Evolutionary conservation across 2,888 invertebrate genomes (phyloP).

Genomic region (Slavum lentiscoides): DNA sequence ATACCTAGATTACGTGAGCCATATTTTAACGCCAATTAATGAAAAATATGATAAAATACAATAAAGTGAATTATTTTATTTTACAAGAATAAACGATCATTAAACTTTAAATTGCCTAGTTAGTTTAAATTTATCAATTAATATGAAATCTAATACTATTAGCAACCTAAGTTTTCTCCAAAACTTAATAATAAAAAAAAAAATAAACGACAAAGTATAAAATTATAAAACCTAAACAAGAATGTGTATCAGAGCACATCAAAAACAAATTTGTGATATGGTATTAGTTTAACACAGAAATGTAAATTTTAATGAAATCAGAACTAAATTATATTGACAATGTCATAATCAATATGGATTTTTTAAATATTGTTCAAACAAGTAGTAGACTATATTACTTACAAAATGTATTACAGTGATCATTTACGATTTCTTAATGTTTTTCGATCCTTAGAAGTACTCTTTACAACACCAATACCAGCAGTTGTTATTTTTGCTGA

Average conservation of each 20-base stretch:
- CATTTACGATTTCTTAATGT: slow-evolving; percentile 42
- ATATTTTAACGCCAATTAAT: background rate
- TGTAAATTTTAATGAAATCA: slow-evolving; percentile 26
- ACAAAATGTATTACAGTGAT: slow-evolving; percentile 17
- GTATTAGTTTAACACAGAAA: slow-evolving; percentile 40
- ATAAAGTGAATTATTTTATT: background rate
- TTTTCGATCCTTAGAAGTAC: slow-evolving; percentile 53
- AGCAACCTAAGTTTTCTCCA: slow-evolving; percentile 29
- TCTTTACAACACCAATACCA: slow-evolving; percentile 54
- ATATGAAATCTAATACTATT: slow-evolving; percentile 24
- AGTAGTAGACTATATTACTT: slow-evolving; percentile 46
- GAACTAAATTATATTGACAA: slow-evolving; percentile 19
- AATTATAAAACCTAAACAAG: slow-evolving; percentile 53
- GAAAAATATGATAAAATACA: background rate
- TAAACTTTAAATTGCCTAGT: slow-evolving; percentile 7
- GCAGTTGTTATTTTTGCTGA: slow-evolving; percentile 55
- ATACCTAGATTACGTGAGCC: background rate
- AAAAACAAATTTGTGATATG: slow-evolving; percentile 52
- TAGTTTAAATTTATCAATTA: background rate
- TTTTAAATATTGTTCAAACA: slow-evolving; percentile 49
- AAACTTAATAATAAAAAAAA: slow-evolving; percentile 40
- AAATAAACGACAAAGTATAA: slow-evolving; percentile 41
- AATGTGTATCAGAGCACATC: slow-evolving; percentile 42
- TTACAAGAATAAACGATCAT: slow-evolving; percentile 3
- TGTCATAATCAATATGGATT: slow-evolving; percentile 10